Percentiles rank a stretch among this genome's conserved stretches.
phyloP scores from a whole-genome alignment of 2,888 invertebrate species.

The Silvanus unidentatus region DNA sequence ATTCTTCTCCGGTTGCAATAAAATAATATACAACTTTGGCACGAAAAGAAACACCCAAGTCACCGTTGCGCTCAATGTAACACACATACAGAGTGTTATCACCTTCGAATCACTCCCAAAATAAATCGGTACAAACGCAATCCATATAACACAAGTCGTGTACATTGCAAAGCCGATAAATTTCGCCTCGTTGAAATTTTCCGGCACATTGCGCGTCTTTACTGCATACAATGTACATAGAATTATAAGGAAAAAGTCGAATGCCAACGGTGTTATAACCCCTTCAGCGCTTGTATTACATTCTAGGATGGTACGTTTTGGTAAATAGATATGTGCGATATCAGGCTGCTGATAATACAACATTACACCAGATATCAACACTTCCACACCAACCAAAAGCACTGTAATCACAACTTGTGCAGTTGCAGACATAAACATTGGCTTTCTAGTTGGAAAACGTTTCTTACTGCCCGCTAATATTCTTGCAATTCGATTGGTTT shows the following conservation, averaged over 20 bases:
- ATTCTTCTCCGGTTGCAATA: slow-evolving; percentile 69
- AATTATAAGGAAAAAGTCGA: slow-evolving; percentile 64
- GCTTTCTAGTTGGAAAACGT: slow-evolving; percentile 63
- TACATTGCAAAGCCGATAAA: slow-evolving; percentile 77
- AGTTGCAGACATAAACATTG: slow-evolving; percentile 57
- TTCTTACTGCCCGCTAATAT: slow-evolving; percentile 69
- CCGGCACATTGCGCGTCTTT: slow-evolving; percentile 71
- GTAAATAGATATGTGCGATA: slow-evolving; percentile 51
- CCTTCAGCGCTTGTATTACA: slow-evolving; percentile 58
- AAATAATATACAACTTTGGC: slow-evolving; percentile 71
- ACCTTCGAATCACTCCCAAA: slow-evolving; percentile 63
- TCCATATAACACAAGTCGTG: slow-evolving; percentile 72
- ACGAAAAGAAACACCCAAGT: slow-evolving; percentile 68
- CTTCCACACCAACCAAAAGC: slow-evolving; percentile 61
- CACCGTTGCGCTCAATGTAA: slow-evolving; percentile 67
- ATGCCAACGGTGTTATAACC: slow-evolving; percentile 60
- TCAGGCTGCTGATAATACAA: slow-evolving; percentile 56
- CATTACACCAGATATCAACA: slow-evolving; percentile 57
- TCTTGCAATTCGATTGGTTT: slow-evolving; percentile 71
- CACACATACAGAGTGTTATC: slow-evolving; percentile 57
- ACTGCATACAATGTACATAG: slow-evolving; percentile 74
- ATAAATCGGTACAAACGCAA: slow-evolving; percentile 72
- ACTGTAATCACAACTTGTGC: slow-evolving; percentile 59
- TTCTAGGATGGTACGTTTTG: slow-evolving; percentile 53
- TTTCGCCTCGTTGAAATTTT: slow-evolving; percentile 74